Evolutionary conservation across 2,797 vertebrate species (phyloP).

Genomic region (Alfaro cultratus): DNA sequence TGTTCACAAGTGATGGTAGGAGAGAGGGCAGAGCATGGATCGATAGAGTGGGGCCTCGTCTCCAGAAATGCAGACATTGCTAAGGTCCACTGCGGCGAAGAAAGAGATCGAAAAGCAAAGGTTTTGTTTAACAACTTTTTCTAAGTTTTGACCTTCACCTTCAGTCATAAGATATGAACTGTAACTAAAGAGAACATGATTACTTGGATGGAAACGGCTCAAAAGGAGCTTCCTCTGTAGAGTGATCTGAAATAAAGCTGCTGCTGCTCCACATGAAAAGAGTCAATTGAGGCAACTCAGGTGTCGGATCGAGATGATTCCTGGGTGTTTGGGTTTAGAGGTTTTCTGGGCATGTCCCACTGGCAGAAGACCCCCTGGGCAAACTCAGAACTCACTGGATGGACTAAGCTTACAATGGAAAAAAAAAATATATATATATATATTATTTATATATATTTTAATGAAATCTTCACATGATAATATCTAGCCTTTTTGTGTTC

Average conservation of each 20-base stretch:
- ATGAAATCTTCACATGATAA: no score
- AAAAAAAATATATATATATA: no score
- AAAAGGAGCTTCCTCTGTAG: not conserved
- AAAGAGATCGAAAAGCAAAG: not conserved
- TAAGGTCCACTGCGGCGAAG: not conserved
- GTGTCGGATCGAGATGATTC: not conserved
- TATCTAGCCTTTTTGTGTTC: no score
- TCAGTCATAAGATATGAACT: not conserved
- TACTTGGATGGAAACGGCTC: not conserved
- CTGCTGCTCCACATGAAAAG: no score
- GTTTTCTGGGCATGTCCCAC: not conserved
- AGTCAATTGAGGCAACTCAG: no score
- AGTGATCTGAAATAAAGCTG: not conserved
- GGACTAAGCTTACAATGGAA: fast-evolving
- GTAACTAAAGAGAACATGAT: not conserved
- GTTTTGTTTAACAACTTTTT: not conserved
- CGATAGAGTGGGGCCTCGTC: not conserved
- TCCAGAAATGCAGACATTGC: not conserved
- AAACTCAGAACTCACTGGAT: not conserved
- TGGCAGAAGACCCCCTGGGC: not conserved
- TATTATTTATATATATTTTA: no score
- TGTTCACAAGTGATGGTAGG: not conserved
- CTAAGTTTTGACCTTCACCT: not conserved
- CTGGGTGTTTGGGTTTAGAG: not conserved
- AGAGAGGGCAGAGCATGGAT: not conserved